These are phyloP conservation scores for Tenthredo livida DNA, from an alignment of 2,888 invertebrate genomes.

Conservation along the genomic window DNA sequence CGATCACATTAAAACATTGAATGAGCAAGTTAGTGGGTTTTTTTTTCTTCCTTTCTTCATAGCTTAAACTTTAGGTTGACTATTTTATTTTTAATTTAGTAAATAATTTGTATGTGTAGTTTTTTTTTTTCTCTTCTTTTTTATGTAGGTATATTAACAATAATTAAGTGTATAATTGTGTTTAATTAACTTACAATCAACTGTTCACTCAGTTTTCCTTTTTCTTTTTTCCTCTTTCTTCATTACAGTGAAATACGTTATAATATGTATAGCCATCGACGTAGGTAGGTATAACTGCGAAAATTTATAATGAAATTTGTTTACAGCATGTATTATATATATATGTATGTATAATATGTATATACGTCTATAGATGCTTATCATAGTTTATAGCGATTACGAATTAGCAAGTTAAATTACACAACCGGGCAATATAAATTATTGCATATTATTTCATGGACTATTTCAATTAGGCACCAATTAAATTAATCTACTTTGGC, in stretches of 20 bases:
- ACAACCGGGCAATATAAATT: slow-evolving; percentile 13
- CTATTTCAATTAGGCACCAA: slow-evolving; percentile 41
- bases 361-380: neutral
- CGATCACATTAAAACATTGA: slow-evolving; percentile 60
- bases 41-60: neutral
- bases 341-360: neutral
- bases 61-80: slow-evolving; percentile 26
- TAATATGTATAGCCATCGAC: neutral
- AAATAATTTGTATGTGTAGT: neutral
- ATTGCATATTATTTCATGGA: slow-evolving; percentile 36
- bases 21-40: slow-evolving; percentile 54
- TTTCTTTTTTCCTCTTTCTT: neutral
- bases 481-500: slow-evolving; percentile 46
- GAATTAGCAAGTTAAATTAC: slow-evolving; percentile 16
- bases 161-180: neutral
- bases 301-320: slow-evolving; percentile 3
- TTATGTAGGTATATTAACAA: neutral
- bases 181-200: neutral
- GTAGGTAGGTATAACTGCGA: neutral
- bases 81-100: neutral
- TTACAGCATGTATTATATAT: neutral
- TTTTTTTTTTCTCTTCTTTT: neutral
- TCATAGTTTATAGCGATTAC: slow-evolving; percentile 13
- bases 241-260: slow-evolving; percentile 1
- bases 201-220: neutral